These are phyloP conservation scores for Oasisia sp. DNA, from an alignment of 2,888 invertebrate species.

Conservation along the genomic window DNA sequence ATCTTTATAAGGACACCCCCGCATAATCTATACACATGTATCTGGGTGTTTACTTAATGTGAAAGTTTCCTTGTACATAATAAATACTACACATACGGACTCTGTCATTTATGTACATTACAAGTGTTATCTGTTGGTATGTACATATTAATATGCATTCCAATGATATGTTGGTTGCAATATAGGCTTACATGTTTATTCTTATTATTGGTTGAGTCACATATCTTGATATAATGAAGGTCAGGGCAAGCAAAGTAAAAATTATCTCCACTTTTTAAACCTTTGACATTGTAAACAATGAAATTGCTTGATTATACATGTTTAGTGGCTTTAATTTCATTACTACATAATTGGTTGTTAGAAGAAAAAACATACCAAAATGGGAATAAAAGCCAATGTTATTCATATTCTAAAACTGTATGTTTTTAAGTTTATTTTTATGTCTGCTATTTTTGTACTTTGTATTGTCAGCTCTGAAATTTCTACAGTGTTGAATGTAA, in stretches of 20 bases:
- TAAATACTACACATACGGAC: not conserved
- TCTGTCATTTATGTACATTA: not conserved
- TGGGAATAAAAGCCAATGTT: not conserved
- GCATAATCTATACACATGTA: not conserved
- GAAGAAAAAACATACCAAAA: not conserved
- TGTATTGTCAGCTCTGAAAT: not conserved
- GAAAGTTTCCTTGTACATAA: not conserved
- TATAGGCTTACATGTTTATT: not conserved
- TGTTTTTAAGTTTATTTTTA: not conserved
- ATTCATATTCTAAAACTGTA: too few relatives aligned
- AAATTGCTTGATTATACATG: not conserved
- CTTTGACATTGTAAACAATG: too few relatives aligned
- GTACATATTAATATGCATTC: not conserved
- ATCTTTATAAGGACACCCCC: not conserved
- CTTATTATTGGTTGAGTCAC: not conserved
- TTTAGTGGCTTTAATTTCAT: not conserved
- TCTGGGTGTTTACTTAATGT: not conserved
- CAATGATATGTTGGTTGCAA: not conserved
- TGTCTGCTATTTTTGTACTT: not conserved
- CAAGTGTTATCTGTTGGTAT: not conserved
- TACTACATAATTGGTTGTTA: not conserved
- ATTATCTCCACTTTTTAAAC: too few relatives aligned
- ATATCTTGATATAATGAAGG: too few relatives aligned
- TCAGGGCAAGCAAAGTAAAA: too few relatives aligned
- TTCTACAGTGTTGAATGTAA: not conserved